A percentile compares a stretch with the other conserved stretches of the same genome.
Conservation (phyloP, 2,113 vertebrate genomes). For the Cottus gobio region DNA sequence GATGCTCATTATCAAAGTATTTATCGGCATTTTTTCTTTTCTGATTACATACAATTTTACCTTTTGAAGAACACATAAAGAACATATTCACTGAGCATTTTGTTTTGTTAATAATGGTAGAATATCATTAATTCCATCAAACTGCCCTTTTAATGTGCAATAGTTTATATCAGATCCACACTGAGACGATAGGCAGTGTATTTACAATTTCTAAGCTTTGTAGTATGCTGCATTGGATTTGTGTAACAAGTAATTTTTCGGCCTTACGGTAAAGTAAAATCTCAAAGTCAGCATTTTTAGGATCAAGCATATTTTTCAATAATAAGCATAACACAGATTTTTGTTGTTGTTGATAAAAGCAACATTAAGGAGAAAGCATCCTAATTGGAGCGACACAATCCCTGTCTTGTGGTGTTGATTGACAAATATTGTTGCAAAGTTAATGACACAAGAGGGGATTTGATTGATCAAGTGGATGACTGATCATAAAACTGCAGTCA, state of each 20-base stretch:
- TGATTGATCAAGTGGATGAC: conserved; percentile 81
- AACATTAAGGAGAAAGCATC: neutral
- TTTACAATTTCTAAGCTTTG: neutral
- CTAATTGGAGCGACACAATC: conserved; percentile 21
- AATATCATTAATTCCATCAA: neutral
- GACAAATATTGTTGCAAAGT: conserved; percentile 80
- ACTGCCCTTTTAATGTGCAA: neutral
- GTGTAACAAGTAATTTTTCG: neutral
- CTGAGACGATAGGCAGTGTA: neutral
- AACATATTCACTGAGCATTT: neutral
- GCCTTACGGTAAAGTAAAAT: neutral
- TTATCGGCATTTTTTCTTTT: conserved; percentile 1
- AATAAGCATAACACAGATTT: neutral
- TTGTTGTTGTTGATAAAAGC: conserved; percentile 13
- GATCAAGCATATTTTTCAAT: neutral
- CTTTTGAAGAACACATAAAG: neutral
- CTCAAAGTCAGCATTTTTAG: conserved; percentile 4
- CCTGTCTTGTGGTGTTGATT: conserved; percentile 64
- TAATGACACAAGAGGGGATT: conserved; percentile 78
- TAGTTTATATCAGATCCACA: neutral
- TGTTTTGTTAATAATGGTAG: neutral
- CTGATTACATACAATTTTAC: neutral
- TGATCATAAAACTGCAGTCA: conserved; percentile 78
- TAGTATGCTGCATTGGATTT: neutral
- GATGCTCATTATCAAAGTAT: conserved; percentile 19